Percentiles rank a stretch among this genome's conserved stretches.
Conservation (phyloP, 2,797 vertebrate species). For the Chloroceryle inda region DNA sequence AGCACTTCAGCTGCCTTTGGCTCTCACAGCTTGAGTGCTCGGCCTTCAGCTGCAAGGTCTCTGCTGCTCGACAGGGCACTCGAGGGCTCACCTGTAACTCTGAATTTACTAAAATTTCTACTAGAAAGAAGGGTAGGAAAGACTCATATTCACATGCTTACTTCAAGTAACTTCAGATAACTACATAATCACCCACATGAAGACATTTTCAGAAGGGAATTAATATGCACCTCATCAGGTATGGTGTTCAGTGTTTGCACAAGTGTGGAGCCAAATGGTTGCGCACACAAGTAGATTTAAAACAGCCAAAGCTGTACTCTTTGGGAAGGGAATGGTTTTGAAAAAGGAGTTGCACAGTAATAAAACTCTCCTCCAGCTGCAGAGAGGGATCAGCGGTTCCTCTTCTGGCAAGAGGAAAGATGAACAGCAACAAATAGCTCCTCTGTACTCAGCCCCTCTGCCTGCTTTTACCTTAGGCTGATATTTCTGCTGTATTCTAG, state of each 20-base stretch:
- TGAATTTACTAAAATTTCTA: not conserved
- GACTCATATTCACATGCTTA: not conserved
- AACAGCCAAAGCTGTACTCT: not conserved
- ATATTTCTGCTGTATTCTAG: not conserved
- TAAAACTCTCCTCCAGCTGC: not conserved
- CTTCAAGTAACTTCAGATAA: not conserved
- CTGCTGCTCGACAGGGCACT: not conserved
- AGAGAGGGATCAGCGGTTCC: not conserved
- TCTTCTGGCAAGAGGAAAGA: not conserved
- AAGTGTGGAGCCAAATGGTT: not conserved
- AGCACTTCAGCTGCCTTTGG: not conserved
- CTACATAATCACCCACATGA: not conserved
- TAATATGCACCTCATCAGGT: accelerated
- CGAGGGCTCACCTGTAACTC: accelerated
- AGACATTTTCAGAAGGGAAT: not conserved
- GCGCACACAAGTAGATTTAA: not conserved
- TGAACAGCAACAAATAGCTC: not conserved
- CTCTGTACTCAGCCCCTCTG: not conserved
- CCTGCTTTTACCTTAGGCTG: not conserved
- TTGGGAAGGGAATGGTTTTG: not conserved
- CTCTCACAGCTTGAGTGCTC: not conserved
- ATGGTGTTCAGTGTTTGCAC: accelerated
- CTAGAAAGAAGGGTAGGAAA: not conserved
- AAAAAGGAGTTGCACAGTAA: not conserved
- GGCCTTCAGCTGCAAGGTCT: not conserved